These are phyloP conservation scores for Pseudomyrmex dendroicus DNA, from an alignment of 1,140 invertebrate genomes.

Conservation along the genomic window DNA sequence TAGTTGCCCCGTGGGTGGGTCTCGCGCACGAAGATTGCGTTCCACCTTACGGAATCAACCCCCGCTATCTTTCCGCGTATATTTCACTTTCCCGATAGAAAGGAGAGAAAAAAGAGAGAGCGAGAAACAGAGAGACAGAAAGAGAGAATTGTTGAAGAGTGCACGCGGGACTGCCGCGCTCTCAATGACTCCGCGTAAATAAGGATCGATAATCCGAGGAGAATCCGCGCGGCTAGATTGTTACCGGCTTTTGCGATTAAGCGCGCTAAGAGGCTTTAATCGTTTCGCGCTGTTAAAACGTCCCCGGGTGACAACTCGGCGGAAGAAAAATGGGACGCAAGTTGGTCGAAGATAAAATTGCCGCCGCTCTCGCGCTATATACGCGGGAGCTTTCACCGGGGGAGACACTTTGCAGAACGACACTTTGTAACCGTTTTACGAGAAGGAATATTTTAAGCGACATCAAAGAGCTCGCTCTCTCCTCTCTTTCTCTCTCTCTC, in stretches of 20 bases:
- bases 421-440: constrained; percentile 53
- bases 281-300: constrained; percentile 17
- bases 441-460: constrained; percentile 53
- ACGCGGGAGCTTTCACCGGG: not conserved
- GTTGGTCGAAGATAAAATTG: constrained; percentile 47
- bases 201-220: constrained; percentile 39
- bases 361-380: constrained; percentile 25
- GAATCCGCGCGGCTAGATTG: not conserved
- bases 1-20: constrained; percentile 30
- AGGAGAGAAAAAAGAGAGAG: not conserved
- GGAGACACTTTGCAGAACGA: constrained; percentile 34
- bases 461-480: constrained; percentile 21
- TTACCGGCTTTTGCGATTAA: constrained; percentile 33
- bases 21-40: constrained; percentile 50
- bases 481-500: too few species aligned
- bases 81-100: constrained; percentile 42
- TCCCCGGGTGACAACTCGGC: constrained; percentile 20
- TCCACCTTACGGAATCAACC: constrained; percentile 42
- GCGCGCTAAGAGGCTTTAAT: constrained; percentile 36
- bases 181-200: not conserved
- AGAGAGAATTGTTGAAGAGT: not conserved
- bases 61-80: constrained; percentile 43
- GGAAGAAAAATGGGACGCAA: constrained; percentile 46
- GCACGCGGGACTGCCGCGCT: too few species aligned
- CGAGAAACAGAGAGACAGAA: not conserved